Evolutionary conservation across 2,113 vertebrate species (phyloP), one percentile per base, ranked within the genome.

Genomic region (Amia ocellicauda): DNA sequence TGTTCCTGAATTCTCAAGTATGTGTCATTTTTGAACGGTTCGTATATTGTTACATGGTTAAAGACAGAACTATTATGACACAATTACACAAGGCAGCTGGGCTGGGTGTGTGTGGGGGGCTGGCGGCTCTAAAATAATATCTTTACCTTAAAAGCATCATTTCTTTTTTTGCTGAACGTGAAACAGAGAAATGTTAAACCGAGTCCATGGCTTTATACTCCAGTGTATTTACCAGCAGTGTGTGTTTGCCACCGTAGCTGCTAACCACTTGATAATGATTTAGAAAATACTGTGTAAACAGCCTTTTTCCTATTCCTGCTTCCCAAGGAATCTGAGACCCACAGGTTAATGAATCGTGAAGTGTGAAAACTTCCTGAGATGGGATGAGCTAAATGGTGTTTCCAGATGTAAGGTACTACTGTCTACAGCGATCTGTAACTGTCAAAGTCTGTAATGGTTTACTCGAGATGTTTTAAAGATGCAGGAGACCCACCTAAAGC

Each of bases 271-370:
- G 74, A 71, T 77, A 80, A 74, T 77, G 80, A 86, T 87, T 84
- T 85, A 76, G 82, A 84, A 85, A 78, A 64, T 59, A 62, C 64
- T 63, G 75, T 76, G 73, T 72, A 80, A 78, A 85, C 81, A 81
- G 75, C 76, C 80, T 63, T 78, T 82, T 78, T 72, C 65, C 75
- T 75, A n/a, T 65, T 68, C 66, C 75, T 76, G 83, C 90, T 93
- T 92, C 87, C 90, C 83, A 83, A 91, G 92, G 89, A 93, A 91
- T 89, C 87, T 78, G 86, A 85, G 91, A 85, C 90, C 89, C 45
- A 74, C 78, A 85, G 84, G 84, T 94, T 97, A 97, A 98, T 97
- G 93, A 93, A 92, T 94, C 91, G 87, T 95, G 94, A 94, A 95
- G 94, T 96, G 93, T 95, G 92, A 94, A 96, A 95, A 93, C 92